Evolutionary conservation across 2,888 invertebrate species (phyloP).

Genomic region (Pandemis corylana): DNA sequence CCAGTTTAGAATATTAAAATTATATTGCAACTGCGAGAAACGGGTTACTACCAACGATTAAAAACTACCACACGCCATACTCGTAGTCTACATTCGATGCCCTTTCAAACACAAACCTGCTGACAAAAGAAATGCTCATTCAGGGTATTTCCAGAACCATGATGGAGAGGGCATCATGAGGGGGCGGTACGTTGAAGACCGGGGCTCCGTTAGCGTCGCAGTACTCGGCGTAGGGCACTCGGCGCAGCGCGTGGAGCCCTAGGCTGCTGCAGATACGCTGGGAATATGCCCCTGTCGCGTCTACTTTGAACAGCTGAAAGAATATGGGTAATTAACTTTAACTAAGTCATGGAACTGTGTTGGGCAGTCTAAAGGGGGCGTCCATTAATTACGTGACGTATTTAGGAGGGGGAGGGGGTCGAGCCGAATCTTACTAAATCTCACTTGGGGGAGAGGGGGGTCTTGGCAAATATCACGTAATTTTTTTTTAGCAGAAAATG

Average conservation of each 20-base stretch:
- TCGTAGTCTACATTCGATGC: slow-evolving; percentile 31
- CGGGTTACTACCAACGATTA: no score
- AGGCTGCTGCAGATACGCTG: slow-evolving; percentile 89
- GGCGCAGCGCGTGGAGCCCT: slow-evolving; percentile 87
- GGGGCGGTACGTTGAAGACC: slow-evolving; percentile 86
- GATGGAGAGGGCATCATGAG: slow-evolving; percentile 90
- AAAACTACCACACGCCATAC: not conserved
- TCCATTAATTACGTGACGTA: no score
- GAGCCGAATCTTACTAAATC: no score
- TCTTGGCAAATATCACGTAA: no score
- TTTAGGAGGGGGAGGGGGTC: no score
- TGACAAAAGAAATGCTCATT: slow-evolving; percentile 14
- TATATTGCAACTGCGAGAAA: no score
- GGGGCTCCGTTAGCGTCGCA: slow-evolving; percentile 85
- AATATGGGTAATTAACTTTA: slow-evolving; percentile 24
- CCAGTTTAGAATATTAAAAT: no score
- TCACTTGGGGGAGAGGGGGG: no score
- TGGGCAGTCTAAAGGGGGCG: no score
- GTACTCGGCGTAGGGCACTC: slow-evolving; percentile 89
- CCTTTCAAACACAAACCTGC: slow-evolving; percentile 33
- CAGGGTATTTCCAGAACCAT: slow-evolving; percentile 84
- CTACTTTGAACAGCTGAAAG: slow-evolving; percentile 90
- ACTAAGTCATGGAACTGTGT: no score
- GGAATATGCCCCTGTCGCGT: slow-evolving; percentile 92
- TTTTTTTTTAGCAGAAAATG: no score